A percentile compares a stretch with the other conserved stretches of the same genome.
Conservation (phyloP, 2,113 vertebrate species). For the Xerus inauris region DNA sequence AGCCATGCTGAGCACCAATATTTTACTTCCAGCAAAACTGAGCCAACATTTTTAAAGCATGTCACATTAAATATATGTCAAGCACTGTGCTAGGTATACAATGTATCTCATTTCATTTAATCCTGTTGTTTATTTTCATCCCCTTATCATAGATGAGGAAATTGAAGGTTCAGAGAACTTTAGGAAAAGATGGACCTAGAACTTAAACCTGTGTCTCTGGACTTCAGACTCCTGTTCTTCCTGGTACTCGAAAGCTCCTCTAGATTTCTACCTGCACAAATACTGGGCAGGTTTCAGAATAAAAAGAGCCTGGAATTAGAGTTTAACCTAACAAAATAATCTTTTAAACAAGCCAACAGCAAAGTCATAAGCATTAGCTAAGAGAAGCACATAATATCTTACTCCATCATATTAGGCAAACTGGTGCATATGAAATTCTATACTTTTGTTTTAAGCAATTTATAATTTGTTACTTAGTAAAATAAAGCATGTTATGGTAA, state of each 20-base stretch:
- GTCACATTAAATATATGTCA: neutral
- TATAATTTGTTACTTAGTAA: constrained; percentile 24
- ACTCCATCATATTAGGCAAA: neutral
- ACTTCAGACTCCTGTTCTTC: neutral
- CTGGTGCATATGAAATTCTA: neutral
- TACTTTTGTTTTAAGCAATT: constrained; percentile 33
- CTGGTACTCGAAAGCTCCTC: neutral
- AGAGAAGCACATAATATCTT: neutral
- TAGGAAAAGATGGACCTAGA: neutral
- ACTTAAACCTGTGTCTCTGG: neutral
- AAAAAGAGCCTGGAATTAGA: neutral
- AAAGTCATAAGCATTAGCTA: neutral
- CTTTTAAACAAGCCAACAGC: neutral
- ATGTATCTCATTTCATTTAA: neutral
- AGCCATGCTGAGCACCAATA: neutral
- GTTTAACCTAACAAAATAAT: neutral
- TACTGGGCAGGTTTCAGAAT: neutral
- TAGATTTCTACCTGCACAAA: neutral
- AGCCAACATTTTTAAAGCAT: neutral
- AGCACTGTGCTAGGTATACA: neutral
- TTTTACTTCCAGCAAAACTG: neutral
- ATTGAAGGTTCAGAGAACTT: neutral
- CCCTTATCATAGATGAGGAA: neutral
- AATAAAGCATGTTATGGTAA: neutral
- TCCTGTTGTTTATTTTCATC: neutral